Evolutionary conservation across 2,888 invertebrate genomes (phyloP).

Genomic region (Drosophila mimica): DNA sequence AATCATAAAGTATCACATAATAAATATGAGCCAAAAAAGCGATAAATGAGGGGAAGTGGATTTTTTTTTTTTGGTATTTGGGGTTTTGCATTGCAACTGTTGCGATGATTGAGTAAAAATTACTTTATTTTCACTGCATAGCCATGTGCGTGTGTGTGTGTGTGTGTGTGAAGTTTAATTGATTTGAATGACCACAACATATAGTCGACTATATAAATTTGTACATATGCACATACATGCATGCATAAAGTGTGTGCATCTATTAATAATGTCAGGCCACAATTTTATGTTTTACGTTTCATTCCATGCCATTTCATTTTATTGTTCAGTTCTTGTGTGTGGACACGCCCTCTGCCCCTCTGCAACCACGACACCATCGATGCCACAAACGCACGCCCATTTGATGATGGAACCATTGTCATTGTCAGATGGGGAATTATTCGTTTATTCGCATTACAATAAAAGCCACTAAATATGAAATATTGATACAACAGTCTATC

Average conservation of each 20-base stretch:
- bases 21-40: neutral
- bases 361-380: neutral
- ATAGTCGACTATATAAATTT: constrained; percentile 5
- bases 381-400: neutral
- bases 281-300: constrained; percentile 70
- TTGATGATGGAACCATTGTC: constrained; percentile 36
- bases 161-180: constrained; percentile 54
- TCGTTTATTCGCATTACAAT: constrained; percentile 54
- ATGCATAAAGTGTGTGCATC: constrained; percentile 37
- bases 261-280: constrained; percentile 69
- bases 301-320: constrained; percentile 73
- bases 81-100: constrained; percentile 20
- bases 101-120: constrained; percentile 24
- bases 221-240: neutral
- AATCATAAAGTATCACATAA: neutral
- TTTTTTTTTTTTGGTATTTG: neutral
- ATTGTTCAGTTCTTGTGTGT: constrained; percentile 48
- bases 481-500: constrained; percentile 52
- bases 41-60: neutral
- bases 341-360: neutral
- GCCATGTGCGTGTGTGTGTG: constrained; percentile 18
- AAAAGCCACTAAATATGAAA: constrained; percentile 68
- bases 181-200: constrained; percentile 62
- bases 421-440: constrained; percentile 36
- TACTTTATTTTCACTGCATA: constrained; percentile 9